Percentiles rank a stretch among this genome's conserved stretches.
Conservation (phyloP, 1,140 invertebrate species). For the Yoshiicerus persimilis region DNA sequence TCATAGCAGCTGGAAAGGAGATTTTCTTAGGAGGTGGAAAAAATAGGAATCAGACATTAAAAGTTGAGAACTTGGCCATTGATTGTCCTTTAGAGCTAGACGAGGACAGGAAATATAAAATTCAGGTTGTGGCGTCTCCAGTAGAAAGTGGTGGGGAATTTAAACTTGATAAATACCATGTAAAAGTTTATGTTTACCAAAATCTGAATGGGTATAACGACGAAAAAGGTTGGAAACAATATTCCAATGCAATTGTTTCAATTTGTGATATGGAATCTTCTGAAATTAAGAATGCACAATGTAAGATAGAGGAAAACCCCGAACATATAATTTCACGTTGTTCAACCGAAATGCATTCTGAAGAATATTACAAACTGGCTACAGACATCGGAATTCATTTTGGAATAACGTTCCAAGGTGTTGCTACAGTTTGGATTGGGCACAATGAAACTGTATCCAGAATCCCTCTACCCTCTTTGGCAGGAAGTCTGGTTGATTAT, state of each 20-base stretch:
- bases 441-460: neutral
- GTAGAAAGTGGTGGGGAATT: neutral
- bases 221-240: neutral
- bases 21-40: neutral
- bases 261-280: neutral
- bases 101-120: neutral
- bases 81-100: neutral
- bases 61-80: neutral
- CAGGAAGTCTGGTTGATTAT: neutral
- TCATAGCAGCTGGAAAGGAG: neutral
- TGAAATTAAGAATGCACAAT: too few relatives aligned
- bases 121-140: neutral
- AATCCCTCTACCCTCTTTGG: neutral
- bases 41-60: neutral
- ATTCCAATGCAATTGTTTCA: neutral
- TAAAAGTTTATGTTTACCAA: neutral
- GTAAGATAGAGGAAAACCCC: neutral
- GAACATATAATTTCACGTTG: neutral
- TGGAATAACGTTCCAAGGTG: neutral
- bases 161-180: neutral
- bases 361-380: neutral
- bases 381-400: neutral
- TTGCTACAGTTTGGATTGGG: neutral
- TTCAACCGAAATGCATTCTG: neutral
- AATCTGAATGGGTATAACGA: neutral